A percentile compares a stretch with the other conserved stretches of the same genome.
These are phyloP conservation scores for Rhagonycha fulva DNA, from an alignment of 2,888 invertebrate species.

Conservation along the genomic window DNA sequence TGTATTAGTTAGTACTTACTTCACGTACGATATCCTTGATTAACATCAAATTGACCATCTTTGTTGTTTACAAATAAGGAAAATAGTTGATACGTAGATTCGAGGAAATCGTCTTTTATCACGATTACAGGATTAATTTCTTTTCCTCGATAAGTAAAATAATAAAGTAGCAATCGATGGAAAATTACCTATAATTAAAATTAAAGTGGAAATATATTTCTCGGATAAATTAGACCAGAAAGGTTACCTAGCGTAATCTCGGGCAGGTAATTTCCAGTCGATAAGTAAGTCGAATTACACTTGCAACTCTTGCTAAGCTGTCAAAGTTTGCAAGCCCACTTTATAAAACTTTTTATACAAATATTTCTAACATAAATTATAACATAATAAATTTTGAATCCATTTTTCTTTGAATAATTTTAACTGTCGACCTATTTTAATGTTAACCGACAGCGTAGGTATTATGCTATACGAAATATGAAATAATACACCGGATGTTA, in stretches of 20 bases:
- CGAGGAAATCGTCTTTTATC: not conserved
- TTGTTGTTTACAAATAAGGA: not conserved
- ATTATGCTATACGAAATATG: constrained; percentile 15
- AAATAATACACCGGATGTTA: constrained; percentile 19
- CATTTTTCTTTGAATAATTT: constrained; percentile 8
- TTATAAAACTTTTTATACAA: not conserved
- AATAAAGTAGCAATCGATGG: not conserved
- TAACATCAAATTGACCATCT: not conserved
- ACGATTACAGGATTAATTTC: not conserved
- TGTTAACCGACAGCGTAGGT: constrained; percentile 4
- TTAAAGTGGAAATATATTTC: not conserved
- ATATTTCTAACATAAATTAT: not conserved
- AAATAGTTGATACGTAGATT: not conserved
- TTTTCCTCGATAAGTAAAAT: not conserved
- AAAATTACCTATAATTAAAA: not conserved
- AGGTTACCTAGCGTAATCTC: not conserved
- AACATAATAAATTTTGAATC: constrained; percentile 4
- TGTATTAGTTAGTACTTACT: not conserved
- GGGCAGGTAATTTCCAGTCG: not conserved
- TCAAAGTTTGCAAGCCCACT: not conserved
- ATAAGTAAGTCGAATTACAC: not conserved
- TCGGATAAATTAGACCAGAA: not conserved
- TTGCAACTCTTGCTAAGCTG: not conserved
- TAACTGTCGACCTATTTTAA: constrained; percentile 19
- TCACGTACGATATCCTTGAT: not conserved